These are phyloP conservation scores for Idris sp. DNA, from an alignment of 1,140 invertebrate genomes.

Conservation along the genomic window DNA sequence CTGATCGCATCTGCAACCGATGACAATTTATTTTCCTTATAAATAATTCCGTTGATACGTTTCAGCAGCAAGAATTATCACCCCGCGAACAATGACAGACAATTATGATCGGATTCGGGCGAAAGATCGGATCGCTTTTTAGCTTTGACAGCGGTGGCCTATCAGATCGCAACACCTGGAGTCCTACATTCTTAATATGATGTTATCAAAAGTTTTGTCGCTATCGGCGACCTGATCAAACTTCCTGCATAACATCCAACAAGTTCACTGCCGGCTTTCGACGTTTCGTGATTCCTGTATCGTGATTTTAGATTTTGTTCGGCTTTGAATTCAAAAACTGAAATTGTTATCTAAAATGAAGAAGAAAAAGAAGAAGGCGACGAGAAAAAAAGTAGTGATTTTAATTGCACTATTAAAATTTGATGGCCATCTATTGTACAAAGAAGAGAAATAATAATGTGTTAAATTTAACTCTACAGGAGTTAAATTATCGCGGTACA, in stretches of 20 bases:
- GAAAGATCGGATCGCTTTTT: constrained; percentile 37
- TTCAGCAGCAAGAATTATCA: constrained; percentile 29
- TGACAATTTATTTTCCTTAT: constrained; percentile 50
- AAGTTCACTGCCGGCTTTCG: constrained; percentile 10
- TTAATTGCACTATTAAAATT: too few relatives aligned
- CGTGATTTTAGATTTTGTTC: too few relatives aligned
- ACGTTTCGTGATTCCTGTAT: background rate
- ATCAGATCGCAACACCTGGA: constrained; percentile 52
- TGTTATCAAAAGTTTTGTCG: constrained; percentile 14
- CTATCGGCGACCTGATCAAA: constrained; percentile 28
- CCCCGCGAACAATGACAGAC: constrained; percentile 38
- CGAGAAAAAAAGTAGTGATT: too few relatives aligned
- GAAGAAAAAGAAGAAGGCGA: too few relatives aligned
- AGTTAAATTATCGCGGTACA: too few relatives aligned
- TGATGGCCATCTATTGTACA: too few relatives aligned
- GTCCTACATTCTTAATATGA: constrained; percentile 44
- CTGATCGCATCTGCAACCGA: constrained; percentile 35
- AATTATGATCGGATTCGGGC: constrained; percentile 36
- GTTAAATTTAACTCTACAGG: too few relatives aligned
- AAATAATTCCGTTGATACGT: constrained; percentile 39
- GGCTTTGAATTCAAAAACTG: too few relatives aligned
- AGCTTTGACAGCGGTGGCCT: constrained; percentile 37
- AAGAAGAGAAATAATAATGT: too few relatives aligned
- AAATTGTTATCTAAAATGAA: too few relatives aligned
- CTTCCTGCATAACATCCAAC: constrained; percentile 22